Base-by-base conservation (phyloP, 2,888 invertebrate species). In the Operophtera brumata region DNA sequence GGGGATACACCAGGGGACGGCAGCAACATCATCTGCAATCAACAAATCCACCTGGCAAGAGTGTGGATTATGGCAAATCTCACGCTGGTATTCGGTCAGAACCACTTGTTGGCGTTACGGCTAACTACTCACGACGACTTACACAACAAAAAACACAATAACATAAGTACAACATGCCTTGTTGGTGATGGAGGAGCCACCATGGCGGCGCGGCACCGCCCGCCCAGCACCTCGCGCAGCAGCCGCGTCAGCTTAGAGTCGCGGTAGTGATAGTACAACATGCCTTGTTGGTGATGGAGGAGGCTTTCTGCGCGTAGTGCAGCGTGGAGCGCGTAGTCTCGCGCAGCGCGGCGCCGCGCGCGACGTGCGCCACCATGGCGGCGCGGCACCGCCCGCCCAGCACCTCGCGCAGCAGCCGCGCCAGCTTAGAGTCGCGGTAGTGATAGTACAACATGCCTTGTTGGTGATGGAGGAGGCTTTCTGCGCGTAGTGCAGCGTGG, bases 351-450 rank as follows among this genome's bases (percentile, higher is more conserved):
- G 92, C 92, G 32, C 96, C 95, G 0, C 98, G 96, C 1, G 97
- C 96, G 36, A 98, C 95, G 84, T 99, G 98, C 2, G 98, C 98
- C 54, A 99, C 96, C 98, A 99, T 99, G 10, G 98, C 97, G 0
- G 99, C 99, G 70, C 96, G 94, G 75, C 98, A 98, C 75, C 97
- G 97, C 6, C 98, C 97, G 65, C 96, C 95, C 32, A 97, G 85
- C 1, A 96, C 96, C 70, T 96, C 96, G 63, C 96, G 95, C 46
- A 98, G 90, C 51, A 98, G 87, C 5, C 99, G 92, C 0, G 99
- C 99, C 65, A 99, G 86, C 82, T 99, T 99, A 25, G 98, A 98
- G 85, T 99, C 99, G 0, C 98, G 93, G 82, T 96, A 20, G 20
- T 20, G 20, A 20, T 20, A 20, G 2, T 20, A 10, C 6, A 43